Evolutionary conservation across 2,888 invertebrate species (phyloP), one percentile per base, ranked within the genome.

Genomic region (Portevinia maculata): DNA sequence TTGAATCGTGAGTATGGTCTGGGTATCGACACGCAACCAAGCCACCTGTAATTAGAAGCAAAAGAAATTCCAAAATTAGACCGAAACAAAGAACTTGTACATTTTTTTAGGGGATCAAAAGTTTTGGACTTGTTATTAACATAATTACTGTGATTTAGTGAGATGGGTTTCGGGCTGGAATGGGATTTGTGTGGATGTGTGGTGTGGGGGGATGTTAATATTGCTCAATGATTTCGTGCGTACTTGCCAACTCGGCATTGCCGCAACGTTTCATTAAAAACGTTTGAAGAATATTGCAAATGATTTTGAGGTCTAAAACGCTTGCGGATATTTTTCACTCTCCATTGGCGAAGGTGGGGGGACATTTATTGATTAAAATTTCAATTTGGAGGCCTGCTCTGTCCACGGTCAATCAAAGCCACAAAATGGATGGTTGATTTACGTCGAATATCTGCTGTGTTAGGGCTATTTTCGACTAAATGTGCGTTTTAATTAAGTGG

Each of bases 1-100:
- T 70, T 96, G 96, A 86, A 97, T 97, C 6, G 97, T 96, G 75
- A 97, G 92, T 86, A 97, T 96, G 0, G 97, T 97, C 89, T 97
- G 97, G 1, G 96, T 97, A 91, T 97, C 97, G 28, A 90, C 90
- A 79, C 90, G 88, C 79, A 90, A 87, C 90, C 90, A 90, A 87
- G 90, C 90, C 39, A 90, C 90, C 90, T 90, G 84, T 8, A 85
- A 85, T 73, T 74, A 79, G 60, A 84, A 41, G 32, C 9, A 76
- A 71, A 32, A 30, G 13, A 74, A 69, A 59, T 28, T 34, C 21
- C 32, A 11, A 52, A 65, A 70, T 53, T 73, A 71, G 62, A 73
- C 8, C 59, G 84, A 65, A 71, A 76, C 71, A 74, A 73, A 73
- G 30, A 67, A 62, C 24, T 67, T 79, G 84, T 50, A 67, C 64